Evolutionary conservation across 2,113 vertebrate genomes (phyloP), one percentile per base, ranked within the genome.

Genomic region (Prionailurus viverrinus): DNA sequence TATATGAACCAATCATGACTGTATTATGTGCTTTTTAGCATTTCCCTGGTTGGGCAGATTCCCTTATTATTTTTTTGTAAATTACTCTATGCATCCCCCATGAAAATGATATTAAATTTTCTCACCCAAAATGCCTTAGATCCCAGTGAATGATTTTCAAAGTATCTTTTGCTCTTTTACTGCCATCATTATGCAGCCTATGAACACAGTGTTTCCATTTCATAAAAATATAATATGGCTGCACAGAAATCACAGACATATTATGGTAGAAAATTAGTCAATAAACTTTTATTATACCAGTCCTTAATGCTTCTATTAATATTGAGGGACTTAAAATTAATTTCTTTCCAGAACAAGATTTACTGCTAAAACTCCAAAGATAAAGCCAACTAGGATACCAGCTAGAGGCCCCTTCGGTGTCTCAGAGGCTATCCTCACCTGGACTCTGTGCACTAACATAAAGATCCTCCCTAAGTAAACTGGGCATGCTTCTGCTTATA

Each of bases 231-330:
- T 48, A 79, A 91, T 97, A 94, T 41, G 66, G 5, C 88, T 98
- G 69, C 84, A 94, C 69, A 95, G 90, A 58, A 98, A 97, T 95
- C 92, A 97, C 27, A 88, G 81, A 89, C 63, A 98, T 98, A 94
- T 95, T 97, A 95, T 23, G 74, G 33, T 92, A 78, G 95, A 95
- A 98, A 99, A 98, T 98, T 93, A 98, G 98, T 97, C 98, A 97
- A 98, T 98, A 97, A 98, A 96, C 31, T 87, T 98, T 98, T 98
- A 98, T 97, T 97, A 96, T 84, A 31, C 31, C 39, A 93, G 76
- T 69, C 21, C 48, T 98, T 98, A 98, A 95, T 82, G 97, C 13
- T 92, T 96, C 98, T 98, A 98, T 97, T 98, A 98, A 98, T 97
- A 97, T 51, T 65, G 97, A 97, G 65, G 61, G 98, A 96, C 53